Evolutionary conservation across 2,113 vertebrate genomes (phyloP).

Genomic region (Nerophis ophidion): DNA sequence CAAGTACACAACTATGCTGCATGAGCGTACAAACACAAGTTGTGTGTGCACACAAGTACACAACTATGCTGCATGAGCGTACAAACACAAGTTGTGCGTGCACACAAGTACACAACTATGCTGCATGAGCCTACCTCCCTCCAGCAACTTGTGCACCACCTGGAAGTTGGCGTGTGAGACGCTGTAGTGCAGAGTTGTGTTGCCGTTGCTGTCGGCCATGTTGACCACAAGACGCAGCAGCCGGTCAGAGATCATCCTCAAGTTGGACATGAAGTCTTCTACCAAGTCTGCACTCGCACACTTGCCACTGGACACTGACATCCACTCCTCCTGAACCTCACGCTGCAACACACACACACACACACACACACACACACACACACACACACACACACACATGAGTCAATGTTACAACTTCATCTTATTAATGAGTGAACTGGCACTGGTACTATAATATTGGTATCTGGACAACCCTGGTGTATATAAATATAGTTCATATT

Average conservation of each 20-base stretch:
- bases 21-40: too few species aligned
- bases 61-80: too few species aligned
- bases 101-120: not conserved
- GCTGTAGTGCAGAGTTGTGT: slow-evolving; percentile 95
- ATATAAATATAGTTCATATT: too few species aligned
- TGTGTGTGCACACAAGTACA: too few species aligned
- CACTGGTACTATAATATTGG: too few species aligned
- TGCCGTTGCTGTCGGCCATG: slow-evolving; percentile 92
- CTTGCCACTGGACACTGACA: slow-evolving; percentile 91
- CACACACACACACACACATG: too few species aligned
- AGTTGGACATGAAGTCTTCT: slow-evolving; percentile 80
- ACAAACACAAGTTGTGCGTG: not conserved
- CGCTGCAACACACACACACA: slow-evolving; percentile 60
- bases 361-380: too few species aligned
- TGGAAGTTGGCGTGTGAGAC: slow-evolving; percentile 96
- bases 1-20: too few species aligned
- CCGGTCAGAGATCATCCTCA: slow-evolving; percentile 75
- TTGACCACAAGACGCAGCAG: slow-evolving; percentile 85
- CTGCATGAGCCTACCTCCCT: slow-evolving; percentile 73
- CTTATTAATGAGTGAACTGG: too few species aligned
- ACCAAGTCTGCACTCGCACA: slow-evolving; percentile 78
- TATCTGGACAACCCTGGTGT: too few species aligned
- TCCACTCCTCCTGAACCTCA: slow-evolving; percentile 94
- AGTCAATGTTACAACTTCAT: too few species aligned
- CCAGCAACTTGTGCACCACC: slow-evolving; percentile 85